Percentiles rank a stretch among this genome's conserved stretches.
Evolutionary conservation across 2,888 invertebrate genomes (phyloP).

Genomic region (Eupithecia subumbrata): DNA sequence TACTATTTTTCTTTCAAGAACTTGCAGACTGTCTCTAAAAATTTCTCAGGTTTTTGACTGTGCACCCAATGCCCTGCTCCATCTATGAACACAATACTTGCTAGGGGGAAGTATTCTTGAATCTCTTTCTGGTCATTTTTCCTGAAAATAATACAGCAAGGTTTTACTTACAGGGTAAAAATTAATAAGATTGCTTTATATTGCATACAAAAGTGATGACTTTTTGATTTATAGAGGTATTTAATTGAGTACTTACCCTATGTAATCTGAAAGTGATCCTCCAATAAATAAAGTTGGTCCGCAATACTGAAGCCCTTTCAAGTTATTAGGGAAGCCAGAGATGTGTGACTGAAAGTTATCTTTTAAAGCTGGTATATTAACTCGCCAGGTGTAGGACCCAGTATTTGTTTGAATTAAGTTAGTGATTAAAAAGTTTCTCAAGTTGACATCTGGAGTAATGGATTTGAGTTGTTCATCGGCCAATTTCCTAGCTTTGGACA

Average conservation of each 20-base stretch:
- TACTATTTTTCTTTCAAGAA: slow-evolving; percentile 84
- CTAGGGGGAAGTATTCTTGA: slow-evolving; percentile 88
- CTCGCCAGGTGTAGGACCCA: slow-evolving; percentile 89
- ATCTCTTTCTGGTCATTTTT: slow-evolving; percentile 86
- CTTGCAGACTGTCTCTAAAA: slow-evolving; percentile 85
- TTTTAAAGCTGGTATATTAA: slow-evolving; percentile 90
- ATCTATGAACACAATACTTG: slow-evolving; percentile 87
- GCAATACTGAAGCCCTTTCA: slow-evolving; percentile 79
- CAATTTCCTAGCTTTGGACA: slow-evolving; percentile 88
- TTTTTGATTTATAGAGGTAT: not conserved
- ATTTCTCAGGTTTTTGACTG: slow-evolving; percentile 93
- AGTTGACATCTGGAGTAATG: slow-evolving; percentile 82
- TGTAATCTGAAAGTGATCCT: slow-evolving; percentile 92
- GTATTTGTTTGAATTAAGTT: slow-evolving; percentile 90
- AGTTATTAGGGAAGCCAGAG: slow-evolving; percentile 85
- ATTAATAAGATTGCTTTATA: not conserved
- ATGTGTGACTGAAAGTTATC: slow-evolving; percentile 86
- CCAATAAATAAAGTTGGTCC: slow-evolving; percentile 93
- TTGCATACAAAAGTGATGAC: not conserved
- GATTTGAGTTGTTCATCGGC: slow-evolving; percentile 86
- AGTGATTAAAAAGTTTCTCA: slow-evolving; percentile 92
- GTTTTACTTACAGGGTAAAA: not conserved
- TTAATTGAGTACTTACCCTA: slow-evolving; percentile 81
- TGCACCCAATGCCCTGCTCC: slow-evolving; percentile 98
- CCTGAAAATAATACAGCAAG: slow-evolving; percentile 52